Conservation (phyloP, 1,140 invertebrate genomes). For the Bombus breviceps region DNA sequence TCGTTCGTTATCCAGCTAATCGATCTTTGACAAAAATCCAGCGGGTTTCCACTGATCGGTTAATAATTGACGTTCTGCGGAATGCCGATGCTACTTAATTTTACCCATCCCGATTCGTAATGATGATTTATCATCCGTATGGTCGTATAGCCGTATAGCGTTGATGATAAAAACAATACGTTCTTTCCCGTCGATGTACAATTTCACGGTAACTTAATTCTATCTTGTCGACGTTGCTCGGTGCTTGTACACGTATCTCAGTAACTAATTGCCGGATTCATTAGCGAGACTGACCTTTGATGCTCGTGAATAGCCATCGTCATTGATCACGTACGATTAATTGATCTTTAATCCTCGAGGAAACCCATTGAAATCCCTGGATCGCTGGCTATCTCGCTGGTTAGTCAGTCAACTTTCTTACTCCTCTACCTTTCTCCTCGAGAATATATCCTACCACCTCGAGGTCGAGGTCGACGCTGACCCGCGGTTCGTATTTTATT, state of each 20-base stretch:
- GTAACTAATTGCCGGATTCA: conserved; percentile 59
- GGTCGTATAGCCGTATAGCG: neutral
- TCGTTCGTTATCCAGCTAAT: neutral
- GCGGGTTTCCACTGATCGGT: neutral
- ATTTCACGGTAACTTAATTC: conserved; percentile 37
- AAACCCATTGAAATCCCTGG: conserved; percentile 17
- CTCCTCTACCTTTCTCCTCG: neutral
- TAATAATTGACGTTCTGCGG: conserved; percentile 10
- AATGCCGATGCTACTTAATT: conserved; percentile 16
- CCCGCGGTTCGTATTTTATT: conserved; percentile 23
- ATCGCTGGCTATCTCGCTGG: neutral
- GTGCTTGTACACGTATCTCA: conserved; percentile 20
- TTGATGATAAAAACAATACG: conserved; percentile 24
- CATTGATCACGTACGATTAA: conserved; percentile 58
- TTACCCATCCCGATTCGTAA: neutral
- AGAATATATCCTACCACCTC: neutral
- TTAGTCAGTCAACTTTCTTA: neutral
- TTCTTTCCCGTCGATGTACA: neutral
- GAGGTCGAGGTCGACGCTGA: conserved; percentile 20
- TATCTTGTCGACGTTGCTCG: neutral
- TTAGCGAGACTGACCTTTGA: conserved; percentile 46
- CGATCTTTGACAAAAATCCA: neutral
- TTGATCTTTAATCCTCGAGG: conserved; percentile 64
- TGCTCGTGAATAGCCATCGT: conserved; percentile 5
- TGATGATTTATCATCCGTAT: conserved; percentile 21